These are phyloP conservation scores for Silurus meridionalis DNA, from an alignment of 2,113 vertebrate species.

Conservation along the genomic window DNA sequence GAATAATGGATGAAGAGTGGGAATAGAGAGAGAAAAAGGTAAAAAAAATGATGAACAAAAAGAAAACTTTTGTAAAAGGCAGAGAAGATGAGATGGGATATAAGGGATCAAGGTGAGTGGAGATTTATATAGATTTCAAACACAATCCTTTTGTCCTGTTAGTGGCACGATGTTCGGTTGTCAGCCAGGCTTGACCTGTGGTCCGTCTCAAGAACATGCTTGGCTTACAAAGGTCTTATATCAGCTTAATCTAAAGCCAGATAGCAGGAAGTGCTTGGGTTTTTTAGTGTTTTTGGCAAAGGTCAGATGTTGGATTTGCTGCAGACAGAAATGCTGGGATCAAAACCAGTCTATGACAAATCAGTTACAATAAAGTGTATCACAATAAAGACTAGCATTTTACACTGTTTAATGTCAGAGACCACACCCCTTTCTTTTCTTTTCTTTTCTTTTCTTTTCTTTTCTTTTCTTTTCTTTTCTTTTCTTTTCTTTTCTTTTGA, in stretches of 20 bases:
- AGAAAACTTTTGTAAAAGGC: not conserved
- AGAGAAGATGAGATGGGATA: slow-evolving; percentile 8
- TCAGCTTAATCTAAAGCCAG: not conserved
- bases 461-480: too few species aligned
- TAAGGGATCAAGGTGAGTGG: slow-evolving; percentile 6
- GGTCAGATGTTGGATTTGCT: not conserved
- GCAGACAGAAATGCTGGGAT: not conserved
- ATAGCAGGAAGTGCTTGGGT: not conserved
- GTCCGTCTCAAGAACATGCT: not conserved
- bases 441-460: too few species aligned
- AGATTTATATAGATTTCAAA: slow-evolving; percentile 8
- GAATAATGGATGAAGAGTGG: not conserved
- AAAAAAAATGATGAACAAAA: not conserved
- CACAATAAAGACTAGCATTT: not conserved
- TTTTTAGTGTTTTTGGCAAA: not conserved
- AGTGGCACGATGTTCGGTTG: not conserved
- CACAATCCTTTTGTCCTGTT: not conserved
- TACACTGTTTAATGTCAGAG: not conserved
- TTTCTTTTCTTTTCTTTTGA: too few species aligned
- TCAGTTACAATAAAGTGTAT: not conserved
- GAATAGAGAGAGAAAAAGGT: not conserved
- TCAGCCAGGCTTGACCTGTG: not conserved
- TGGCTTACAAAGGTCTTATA: not conserved
- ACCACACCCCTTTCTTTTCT: not conserved
- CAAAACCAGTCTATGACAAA: not conserved